Evolutionary conservation across 2,113 vertebrate species (phyloP).

Genomic region (Callorhinus ursinus): DNA sequence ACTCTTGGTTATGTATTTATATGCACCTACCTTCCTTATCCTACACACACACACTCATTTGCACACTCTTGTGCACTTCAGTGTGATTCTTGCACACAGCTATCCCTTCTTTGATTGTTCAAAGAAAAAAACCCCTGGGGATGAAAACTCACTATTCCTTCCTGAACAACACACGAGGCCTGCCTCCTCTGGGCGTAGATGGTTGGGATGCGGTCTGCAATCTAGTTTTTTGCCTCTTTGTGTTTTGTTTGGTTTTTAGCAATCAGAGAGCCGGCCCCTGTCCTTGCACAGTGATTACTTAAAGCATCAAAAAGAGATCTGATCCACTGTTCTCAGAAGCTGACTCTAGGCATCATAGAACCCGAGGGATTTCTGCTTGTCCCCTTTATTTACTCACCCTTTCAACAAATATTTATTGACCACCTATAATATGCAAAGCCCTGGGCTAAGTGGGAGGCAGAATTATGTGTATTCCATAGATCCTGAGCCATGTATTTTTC

Average conservation of each 20-base stretch:
- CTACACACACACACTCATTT: neutral
- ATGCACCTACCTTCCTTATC: neutral
- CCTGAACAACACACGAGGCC: neutral
- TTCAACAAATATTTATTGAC: neutral
- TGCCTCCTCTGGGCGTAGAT: neutral
- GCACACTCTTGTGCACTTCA: neutral
- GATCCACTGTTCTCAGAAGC: neutral
- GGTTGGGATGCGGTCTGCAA: neutral
- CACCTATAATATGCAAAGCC: neutral
- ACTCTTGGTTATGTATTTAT: neutral
- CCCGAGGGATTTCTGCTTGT: neutral
- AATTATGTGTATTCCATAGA: neutral
- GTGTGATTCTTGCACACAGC: neutral
- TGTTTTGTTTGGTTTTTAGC: neutral
- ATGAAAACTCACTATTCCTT: neutral
- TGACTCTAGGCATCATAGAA: neutral
- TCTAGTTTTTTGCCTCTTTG: neutral
- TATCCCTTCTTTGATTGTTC: neutral
- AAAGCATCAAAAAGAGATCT: neutral
- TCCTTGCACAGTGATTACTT: neutral
- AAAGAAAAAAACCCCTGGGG: neutral
- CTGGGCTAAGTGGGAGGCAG: neutral
- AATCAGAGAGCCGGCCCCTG: neutral
- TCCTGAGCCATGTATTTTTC: neutral
- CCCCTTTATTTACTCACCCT: neutral